phyloP scores from a whole-genome alignment of 2,888 invertebrate species.

The Matsumyia berberina region DNA sequence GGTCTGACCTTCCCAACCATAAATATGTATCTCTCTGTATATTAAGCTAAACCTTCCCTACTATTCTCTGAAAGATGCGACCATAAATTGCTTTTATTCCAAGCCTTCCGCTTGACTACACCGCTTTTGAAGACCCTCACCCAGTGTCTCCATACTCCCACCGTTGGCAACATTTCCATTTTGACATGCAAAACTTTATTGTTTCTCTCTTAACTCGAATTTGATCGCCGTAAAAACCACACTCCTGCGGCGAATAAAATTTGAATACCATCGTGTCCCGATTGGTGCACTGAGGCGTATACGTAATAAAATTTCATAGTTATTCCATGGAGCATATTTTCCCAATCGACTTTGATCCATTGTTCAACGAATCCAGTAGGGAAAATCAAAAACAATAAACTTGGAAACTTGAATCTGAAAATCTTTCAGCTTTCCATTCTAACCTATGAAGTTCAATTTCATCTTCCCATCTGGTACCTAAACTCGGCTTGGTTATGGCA shows the following conservation, averaged over 20 bases:
- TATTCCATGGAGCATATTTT: neutral
- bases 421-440: neutral
- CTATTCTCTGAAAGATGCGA: no score
- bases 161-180: no score
- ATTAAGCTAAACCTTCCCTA: no score
- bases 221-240: no score
- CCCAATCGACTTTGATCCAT: neutral
- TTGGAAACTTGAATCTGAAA: neutral
- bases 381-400: conserved; percentile 26
- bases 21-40: no score
- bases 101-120: no score
- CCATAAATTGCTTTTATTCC: no score
- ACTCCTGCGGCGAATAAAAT: neutral
- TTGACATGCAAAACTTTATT: no score
- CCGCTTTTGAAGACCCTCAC: no score
- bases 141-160: no score
- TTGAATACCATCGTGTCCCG: neutral
- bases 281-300: conserved; percentile 44
- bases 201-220: no score
- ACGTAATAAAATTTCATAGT: conserved; percentile 20
- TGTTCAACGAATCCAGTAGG: neutral
- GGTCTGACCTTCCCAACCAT: no score
- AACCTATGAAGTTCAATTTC: conserved; percentile 40
- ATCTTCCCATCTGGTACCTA: conserved; percentile 21
- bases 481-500: conserved; percentile 7